Conservation (phyloP, 2,113 vertebrate species). For the Gymnobelideus leadbeateri region DNA sequence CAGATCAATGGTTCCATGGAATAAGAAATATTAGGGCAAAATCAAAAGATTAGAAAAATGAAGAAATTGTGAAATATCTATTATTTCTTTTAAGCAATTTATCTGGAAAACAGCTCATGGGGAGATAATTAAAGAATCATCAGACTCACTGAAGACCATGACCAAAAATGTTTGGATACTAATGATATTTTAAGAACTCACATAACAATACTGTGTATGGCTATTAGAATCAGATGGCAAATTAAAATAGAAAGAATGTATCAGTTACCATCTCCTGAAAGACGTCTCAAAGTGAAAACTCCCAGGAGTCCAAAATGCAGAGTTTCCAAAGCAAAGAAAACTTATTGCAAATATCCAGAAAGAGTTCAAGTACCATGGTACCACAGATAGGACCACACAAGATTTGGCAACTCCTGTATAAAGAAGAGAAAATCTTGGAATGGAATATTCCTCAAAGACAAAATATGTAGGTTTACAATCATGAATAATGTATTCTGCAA, state of each 20-base stretch:
- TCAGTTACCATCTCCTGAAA: not conserved
- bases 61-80: not conserved
- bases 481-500: not conserved
- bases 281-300: not conserved
- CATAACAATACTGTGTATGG: not conserved
- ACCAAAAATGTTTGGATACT: not conserved
- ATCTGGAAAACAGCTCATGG: not conserved
- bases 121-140: not conserved
- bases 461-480: not conserved
- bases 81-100: not conserved
- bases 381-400: not conserved
- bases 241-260: not conserved
- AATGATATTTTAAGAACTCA: not conserved
- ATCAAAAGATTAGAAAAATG: not conserved
- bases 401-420: not conserved
- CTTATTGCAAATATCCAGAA: not conserved
- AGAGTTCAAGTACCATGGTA: not conserved
- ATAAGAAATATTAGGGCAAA: not conserved
- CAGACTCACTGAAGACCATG: not conserved
- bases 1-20: not conserved
- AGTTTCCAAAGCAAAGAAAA: not conserved
- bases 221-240: not conserved
- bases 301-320: not conserved
- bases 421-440: not conserved
- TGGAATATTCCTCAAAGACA: not conserved